Evolutionary conservation across 2,797 vertebrate genomes (phyloP).

Genomic region (Argya squamiceps): DNA sequence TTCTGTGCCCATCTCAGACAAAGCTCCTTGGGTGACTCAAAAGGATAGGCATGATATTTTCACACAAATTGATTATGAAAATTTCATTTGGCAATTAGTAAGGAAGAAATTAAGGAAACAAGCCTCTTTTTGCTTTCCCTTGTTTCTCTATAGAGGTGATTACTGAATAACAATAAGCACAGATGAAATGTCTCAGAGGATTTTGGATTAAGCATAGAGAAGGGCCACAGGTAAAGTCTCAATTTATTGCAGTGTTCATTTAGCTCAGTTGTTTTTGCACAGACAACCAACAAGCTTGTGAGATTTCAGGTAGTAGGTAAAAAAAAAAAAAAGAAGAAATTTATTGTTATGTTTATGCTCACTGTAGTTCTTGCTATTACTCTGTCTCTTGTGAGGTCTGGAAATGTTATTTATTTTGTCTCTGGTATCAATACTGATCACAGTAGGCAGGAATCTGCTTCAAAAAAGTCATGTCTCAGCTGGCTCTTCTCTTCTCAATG

Average conservation of each 20-base stretch:
- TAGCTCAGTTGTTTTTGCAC: neutral
- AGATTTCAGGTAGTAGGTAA: neutral
- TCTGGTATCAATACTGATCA: neutral
- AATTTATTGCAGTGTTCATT: neutral
- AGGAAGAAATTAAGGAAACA: neutral
- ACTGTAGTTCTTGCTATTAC: slow-evolving; percentile 11
- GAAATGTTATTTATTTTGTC: slow-evolving; percentile 48
- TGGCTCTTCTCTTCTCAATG: slow-evolving; percentile 2
- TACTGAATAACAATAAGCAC: neutral
- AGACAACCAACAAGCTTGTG: neutral
- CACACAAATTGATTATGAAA: neutral
- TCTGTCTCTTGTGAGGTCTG: neutral
- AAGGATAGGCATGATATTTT: neutral
- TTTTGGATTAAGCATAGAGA: neutral
- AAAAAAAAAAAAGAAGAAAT: neutral
- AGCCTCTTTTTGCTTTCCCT: neutral
- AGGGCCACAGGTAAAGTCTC: neutral
- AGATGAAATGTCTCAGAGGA: neutral
- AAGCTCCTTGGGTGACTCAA: neutral
- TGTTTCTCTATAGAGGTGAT: neutral
- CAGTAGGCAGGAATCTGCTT: neutral
- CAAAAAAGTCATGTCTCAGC: neutral
- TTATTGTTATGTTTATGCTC: slow-evolving; percentile 21
- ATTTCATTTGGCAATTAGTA: neutral
- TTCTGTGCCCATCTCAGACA: neutral